A percentile compares a stretch with the other conserved stretches of the same genome.
Conservation (phyloP, 1,140 invertebrate species). For the Drosophila subobscura region DNA sequence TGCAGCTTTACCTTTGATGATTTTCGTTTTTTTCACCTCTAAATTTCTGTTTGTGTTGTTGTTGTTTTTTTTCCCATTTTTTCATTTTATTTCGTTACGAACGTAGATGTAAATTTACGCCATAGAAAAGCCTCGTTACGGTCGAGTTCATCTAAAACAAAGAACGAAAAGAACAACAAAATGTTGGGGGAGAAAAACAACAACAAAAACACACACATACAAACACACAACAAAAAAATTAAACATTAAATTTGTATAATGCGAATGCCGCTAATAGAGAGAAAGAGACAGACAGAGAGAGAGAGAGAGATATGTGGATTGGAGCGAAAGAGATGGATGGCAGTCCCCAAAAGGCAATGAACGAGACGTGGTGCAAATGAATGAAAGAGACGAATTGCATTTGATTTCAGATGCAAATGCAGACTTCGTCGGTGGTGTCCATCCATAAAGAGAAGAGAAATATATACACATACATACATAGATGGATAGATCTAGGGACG, state of each 20-base stretch:
- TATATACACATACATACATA: too few species aligned
- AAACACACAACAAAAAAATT: conserved; percentile 50
- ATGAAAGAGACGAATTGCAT: conserved; percentile 72
- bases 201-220: conserved; percentile 12
- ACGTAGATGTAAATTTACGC: conserved; percentile 82
- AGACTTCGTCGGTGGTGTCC: conserved; percentile 1
- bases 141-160: conserved; percentile 82
- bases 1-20: not conserved
- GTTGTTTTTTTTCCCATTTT: conserved; percentile 34
- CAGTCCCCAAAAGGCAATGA: conserved; percentile 61
- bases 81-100: conserved; percentile 79
- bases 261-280: conserved; percentile 76
- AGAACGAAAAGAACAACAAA: conserved; percentile 79
- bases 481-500: not conserved
- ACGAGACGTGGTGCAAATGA: conserved; percentile 54
- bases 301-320: conserved; percentile 9
- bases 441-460: conserved; percentile 26
- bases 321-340: conserved; percentile 8
- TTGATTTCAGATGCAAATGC: conserved; percentile 51
- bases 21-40: conserved; percentile 12
- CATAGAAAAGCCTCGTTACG: conserved; percentile 80
- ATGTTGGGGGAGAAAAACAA: conserved; percentile 25
- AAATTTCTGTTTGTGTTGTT: conserved; percentile 10
- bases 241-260: conserved; percentile 82
- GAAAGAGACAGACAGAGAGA: conserved; percentile 16